Evolutionary conservation across 2,888 invertebrate genomes (phyloP).

Genomic region (Drosophila mulleri): DNA sequence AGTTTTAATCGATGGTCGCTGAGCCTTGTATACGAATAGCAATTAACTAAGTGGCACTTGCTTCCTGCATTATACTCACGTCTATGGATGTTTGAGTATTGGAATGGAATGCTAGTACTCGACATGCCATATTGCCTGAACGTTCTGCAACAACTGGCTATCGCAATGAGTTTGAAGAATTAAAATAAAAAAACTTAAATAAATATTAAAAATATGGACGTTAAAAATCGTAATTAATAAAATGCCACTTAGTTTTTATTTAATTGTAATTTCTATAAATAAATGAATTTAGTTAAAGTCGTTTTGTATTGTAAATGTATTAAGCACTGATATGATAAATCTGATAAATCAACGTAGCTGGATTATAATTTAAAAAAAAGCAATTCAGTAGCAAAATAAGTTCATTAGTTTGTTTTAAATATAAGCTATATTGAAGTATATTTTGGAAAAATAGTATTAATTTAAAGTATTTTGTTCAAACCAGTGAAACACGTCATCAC

Average conservation of each 20-base stretch:
- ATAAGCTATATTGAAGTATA: no score
- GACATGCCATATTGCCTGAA: background rate
- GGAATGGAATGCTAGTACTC: background rate
- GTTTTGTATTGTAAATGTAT: no score
- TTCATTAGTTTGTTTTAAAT: no score
- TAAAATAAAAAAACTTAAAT: background rate
- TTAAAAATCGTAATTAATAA: background rate
- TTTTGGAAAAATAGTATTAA: background rate
- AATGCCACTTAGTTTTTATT: no score
- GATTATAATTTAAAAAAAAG: no score
- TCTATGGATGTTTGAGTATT: background rate
- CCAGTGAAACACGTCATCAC: background rate
- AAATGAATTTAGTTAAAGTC: no score
- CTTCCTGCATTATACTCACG: background rate
- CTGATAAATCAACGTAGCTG: no score
- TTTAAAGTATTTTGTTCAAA: background rate
- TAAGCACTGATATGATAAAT: no score
- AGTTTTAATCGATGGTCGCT: background rate
- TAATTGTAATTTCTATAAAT: background rate
- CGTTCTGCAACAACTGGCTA: background rate
- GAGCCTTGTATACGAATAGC: background rate
- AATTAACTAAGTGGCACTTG: background rate
- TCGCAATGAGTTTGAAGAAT: background rate
- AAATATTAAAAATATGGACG: background rate
- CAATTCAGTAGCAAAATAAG: no score